phyloP scores from a whole-genome alignment of 1,140 invertebrate species.

The Whitmania pigra region DNA sequence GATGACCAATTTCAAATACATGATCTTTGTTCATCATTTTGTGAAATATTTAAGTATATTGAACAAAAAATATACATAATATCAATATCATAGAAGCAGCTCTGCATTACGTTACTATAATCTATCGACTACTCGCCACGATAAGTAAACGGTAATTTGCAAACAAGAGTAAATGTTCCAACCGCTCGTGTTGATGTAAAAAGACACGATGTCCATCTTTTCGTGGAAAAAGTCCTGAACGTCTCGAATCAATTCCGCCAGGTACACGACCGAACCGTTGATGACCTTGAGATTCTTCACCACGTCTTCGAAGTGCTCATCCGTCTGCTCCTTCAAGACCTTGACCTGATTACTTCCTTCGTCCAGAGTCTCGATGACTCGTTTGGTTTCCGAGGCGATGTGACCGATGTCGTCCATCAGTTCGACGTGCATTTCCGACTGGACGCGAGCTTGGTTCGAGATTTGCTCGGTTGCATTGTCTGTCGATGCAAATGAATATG shows the following conservation, averaged over 20 bases:
- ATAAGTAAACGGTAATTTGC: no score
- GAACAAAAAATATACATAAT: no score
- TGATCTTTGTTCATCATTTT: no score
- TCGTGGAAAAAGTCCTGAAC: slow-evolving; percentile 47
- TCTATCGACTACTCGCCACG: no score
- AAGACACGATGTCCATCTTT: slow-evolving; percentile 33
- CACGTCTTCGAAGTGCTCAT: slow-evolving; percentile 47
- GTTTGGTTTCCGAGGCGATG: slow-evolving; percentile 48
- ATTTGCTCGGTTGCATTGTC: slow-evolving; percentile 45
- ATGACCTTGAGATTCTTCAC: slow-evolving; percentile 51
- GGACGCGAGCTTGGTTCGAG: slow-evolving; percentile 43
- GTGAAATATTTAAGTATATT: no score
- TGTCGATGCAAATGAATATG: slow-evolving; percentile 43
- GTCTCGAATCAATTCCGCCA: slow-evolving; percentile 46
- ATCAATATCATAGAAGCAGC: no score
- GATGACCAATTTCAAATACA: no score
- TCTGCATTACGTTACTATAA: no score
- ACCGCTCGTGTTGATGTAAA: not conserved
- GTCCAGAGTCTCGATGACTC: slow-evolving; percentile 36
- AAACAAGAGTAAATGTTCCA: not conserved
- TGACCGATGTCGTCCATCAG: slow-evolving; percentile 49
- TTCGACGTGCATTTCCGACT: slow-evolving; percentile 49
- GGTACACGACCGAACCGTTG: slow-evolving; percentile 48
- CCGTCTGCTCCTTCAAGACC: slow-evolving; percentile 46
- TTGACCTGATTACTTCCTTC: slow-evolving; percentile 46